phyloP scores from a whole-genome alignment of 2,113 vertebrate genomes.

The Engraulis encrasicolus region DNA sequence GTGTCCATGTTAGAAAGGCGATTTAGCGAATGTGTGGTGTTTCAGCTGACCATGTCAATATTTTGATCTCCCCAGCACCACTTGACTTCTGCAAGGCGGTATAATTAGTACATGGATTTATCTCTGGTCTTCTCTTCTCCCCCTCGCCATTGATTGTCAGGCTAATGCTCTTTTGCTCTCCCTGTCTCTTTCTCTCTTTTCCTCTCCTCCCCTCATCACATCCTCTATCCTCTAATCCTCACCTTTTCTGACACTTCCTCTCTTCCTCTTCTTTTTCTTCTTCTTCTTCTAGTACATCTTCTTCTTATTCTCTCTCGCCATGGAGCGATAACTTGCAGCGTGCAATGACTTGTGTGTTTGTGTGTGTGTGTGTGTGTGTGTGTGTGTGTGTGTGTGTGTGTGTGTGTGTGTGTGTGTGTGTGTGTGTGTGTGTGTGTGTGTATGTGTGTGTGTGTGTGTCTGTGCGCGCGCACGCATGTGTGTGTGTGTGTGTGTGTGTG shows the following conservation, averaged over 20 bases:
- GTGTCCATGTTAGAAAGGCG: neutral
- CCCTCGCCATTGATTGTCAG: neutral
- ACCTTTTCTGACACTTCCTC: neutral
- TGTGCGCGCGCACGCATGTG: too few species aligned
- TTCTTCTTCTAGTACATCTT: too few species aligned
- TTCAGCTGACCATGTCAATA: slow-evolving; percentile 25
- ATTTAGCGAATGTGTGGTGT: neutral
- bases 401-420: too few species aligned
- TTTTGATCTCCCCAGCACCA: slow-evolving; percentile 12
- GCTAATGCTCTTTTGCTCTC: neutral
- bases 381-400: too few species aligned
- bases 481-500: too few species aligned
- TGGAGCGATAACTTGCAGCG: too few species aligned
- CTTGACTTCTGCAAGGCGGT: neutral
- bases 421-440: too few species aligned
- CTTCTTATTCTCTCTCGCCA: too few species aligned
- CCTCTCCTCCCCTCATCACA: neutral
- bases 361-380: too few species aligned
- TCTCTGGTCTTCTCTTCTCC: neutral
- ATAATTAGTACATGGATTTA: slow-evolving; percentile 16
- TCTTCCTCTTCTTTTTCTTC: neutral
- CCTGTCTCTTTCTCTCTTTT: neutral
- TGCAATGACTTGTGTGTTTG: too few species aligned
- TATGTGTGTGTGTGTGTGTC: too few species aligned
- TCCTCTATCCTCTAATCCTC: neutral